A percentile compares a stretch with the other conserved stretches of the same genome.
Evolutionary conservation across 2,888 invertebrate species (phyloP).

Genomic region (Pilophorus perplexus): DNA sequence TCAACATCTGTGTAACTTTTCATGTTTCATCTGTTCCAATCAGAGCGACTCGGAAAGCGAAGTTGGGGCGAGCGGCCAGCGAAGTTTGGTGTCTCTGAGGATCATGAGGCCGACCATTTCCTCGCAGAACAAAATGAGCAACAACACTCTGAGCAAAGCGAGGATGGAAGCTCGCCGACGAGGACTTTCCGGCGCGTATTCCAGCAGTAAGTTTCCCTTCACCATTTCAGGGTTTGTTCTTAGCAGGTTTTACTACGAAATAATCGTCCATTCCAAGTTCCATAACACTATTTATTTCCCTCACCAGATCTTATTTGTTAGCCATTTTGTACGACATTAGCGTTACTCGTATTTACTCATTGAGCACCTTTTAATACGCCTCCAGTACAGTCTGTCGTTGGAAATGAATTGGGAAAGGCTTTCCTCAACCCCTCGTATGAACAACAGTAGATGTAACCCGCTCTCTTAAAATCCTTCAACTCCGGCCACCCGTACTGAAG

Average conservation of each 20-base stretch:
- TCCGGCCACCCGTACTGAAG: no score
- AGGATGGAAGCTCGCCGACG: slow-evolving; percentile 56
- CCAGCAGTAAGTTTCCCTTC: slow-evolving; percentile 59
- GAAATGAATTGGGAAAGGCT: no score
- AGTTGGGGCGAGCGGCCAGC: slow-evolving; percentile 56
- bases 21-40: no score
- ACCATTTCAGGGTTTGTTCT: no score
- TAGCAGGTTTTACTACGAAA: slow-evolving; percentile 23
- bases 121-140: slow-evolving; percentile 70
- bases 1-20: no score
- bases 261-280: not conserved
- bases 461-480: no score
- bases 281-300: slow-evolving; percentile 1
- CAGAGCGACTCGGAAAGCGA: slow-evolving; percentile 69
- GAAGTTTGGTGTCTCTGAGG: slow-evolving; percentile 58
- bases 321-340: not conserved
- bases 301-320: not conserved
- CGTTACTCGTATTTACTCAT: not conserved
- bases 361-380: no score
- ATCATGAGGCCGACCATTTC: slow-evolving; percentile 77
- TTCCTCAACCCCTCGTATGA: no score
- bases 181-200: slow-evolving; percentile 64
- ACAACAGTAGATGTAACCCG: no score
- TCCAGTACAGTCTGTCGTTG: no score
- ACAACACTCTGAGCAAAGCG: slow-evolving; percentile 42